Base-by-base conservation (phyloP, 2,797 vertebrate genomes). In the Dicrostonyx torquatus region DNA sequence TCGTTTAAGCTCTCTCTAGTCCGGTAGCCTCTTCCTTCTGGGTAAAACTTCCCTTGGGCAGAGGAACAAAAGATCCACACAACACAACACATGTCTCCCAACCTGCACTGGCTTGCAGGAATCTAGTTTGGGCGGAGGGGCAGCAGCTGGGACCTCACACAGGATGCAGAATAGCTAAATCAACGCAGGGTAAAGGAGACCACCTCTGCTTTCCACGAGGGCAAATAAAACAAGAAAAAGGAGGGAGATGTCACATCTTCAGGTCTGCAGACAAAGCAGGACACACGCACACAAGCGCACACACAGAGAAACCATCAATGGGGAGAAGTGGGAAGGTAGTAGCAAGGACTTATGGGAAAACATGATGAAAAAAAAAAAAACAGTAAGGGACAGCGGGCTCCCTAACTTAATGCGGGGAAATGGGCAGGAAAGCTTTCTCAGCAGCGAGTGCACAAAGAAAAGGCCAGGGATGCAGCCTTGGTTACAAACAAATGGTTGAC, bases 401-500 rank as follows among this genome's bases (percentile, higher is more conserved):
- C 96, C 95, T 95, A 79, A 85, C 91, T 78, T 1, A 55, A n/a
- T 64, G 97, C 93, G 24, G 84, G 91, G 94, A 22, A 29, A 92
- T 17, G 96, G 94, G 95, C 96, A 50, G 48, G 83, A 77, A 97
- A 97, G 96, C 97, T 97, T 93, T 95, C 96, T 96, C 90, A 95
- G 95, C 95, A 96, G 97, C 92, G 0, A 85, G 87, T 4, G 86
- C 97, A 76, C 90, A 94, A 77, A 95, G 96, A 62, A 90, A 96
- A 94, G 95, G 91, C 97, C n/a, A 31, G 89, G 78, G 85, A 88
- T 93, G 97, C 96, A 97, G 97, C 96, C 93, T 87, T 0, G 0
- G 62, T 72, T 50, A 96, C 95, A 78, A 86, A 97, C 76, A 6
- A 70, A 97, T 97, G 97, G 96, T 95, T 75, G 95, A 97, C 96